Evolutionary conservation across 2,888 invertebrate species (phyloP).

Genomic region (Sarcophaga subvicina): DNA sequence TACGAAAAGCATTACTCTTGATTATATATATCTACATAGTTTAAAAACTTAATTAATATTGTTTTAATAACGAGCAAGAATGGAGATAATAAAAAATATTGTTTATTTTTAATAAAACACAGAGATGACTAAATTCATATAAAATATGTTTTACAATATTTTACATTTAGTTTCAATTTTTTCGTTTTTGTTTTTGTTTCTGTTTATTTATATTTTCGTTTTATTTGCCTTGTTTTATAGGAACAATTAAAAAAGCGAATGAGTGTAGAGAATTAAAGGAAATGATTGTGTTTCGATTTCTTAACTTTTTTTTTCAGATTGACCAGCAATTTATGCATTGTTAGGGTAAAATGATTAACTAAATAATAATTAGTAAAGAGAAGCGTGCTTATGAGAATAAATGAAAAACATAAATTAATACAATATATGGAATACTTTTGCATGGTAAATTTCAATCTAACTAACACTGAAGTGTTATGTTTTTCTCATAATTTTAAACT

Average conservation of each 20-base stretch:
- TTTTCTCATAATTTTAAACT: neutral
- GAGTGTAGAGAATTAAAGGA: constrained; percentile 26
- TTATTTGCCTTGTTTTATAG: constrained; percentile 48
- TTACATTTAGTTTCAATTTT: constrained; percentile 52
- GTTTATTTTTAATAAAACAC: constrained; percentile 33
- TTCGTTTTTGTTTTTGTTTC: constrained; percentile 36
- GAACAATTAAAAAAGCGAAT: constrained; percentile 60
- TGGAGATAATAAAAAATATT: constrained; percentile 35
- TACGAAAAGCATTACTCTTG: constrained; percentile 40
- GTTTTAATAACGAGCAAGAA: constrained; percentile 52
- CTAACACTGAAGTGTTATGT: neutral
- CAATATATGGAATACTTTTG: constrained; percentile 59
- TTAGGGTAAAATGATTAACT: constrained; percentile 28
- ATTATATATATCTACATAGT: constrained; percentile 62
- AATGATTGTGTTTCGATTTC: constrained; percentile 21
- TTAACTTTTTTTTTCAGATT: constrained; percentile 43
- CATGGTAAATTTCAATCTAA: constrained; percentile 25
- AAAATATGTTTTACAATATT: constrained; percentile 65
- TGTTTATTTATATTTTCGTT: constrained; percentile 7
- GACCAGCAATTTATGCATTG: constrained; percentile 66
- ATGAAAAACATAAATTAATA: neutral
- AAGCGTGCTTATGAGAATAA: constrained; percentile 21
- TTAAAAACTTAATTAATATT: constrained; percentile 49
- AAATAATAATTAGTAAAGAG: constrained; percentile 23
- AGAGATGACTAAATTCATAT: constrained; percentile 37